phyloP scores from a whole-genome alignment of 2,113 vertebrate genomes.

The Nothobranchius kuhntae region DNA sequence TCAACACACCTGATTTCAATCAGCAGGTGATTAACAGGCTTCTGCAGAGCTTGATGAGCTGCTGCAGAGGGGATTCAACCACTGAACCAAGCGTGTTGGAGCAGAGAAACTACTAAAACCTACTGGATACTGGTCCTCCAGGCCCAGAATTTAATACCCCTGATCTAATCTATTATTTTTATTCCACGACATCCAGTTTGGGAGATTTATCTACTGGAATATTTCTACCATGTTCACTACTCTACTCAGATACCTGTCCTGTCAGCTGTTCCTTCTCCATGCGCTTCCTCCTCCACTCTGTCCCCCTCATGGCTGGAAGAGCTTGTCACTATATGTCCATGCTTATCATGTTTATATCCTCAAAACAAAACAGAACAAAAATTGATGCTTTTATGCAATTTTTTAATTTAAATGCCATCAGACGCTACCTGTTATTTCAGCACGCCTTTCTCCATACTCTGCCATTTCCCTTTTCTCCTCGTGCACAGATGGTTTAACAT shows the following conservation, averaged over 20 bases:
- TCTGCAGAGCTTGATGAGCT: no score
- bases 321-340: constrained; percentile 1
- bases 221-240: not conserved
- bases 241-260: not conserved
- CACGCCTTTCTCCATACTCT: not conserved
- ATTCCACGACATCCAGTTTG: no score
- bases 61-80: no score
- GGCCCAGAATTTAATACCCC: no score
- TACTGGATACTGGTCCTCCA: no score
- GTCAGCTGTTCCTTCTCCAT: not conserved
- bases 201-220: not conserved
- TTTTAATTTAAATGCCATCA: not conserved
- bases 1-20: no score
- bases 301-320: not conserved
- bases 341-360: no score
- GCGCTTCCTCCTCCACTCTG: not conserved
- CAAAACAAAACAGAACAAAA: no score
- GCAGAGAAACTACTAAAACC: no score
- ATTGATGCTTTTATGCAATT: not conserved
- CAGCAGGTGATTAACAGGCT: no score
- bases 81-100: no score
- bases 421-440: constrained; percentile 18
- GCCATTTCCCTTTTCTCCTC: not conserved
- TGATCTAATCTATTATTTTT: not conserved
- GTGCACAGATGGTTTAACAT: not conserved